A percentile compares a stretch with the other conserved stretches of the same genome.
Evolutionary conservation across 53 echinoderm and acorn worm species (phyloP).

Genomic region (Arbacia lixula): DNA sequence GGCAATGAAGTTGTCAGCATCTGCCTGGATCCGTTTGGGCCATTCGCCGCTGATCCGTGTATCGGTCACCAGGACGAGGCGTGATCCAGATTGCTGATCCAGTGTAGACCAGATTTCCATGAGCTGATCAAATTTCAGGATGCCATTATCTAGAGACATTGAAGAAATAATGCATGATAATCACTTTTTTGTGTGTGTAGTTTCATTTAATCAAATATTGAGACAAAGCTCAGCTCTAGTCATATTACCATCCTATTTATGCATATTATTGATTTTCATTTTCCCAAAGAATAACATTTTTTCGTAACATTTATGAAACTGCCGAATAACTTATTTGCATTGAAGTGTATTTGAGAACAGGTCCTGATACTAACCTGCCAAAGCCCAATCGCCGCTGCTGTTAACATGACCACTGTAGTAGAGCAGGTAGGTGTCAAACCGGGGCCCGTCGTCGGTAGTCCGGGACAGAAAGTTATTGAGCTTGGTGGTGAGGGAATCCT

Average conservation of each 20-base stretch:
- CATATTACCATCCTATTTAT: too few species aligned
- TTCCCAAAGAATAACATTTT: too few species aligned
- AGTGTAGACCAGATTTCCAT: conserved; percentile 82
- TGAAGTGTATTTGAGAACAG: too few species aligned
- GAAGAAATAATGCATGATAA: too few species aligned
- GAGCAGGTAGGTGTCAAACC: conserved; percentile 89
- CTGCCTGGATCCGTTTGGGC: conserved; percentile 70
- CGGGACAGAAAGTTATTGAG: conserved; percentile 75
- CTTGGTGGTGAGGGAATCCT: conserved; percentile 76
- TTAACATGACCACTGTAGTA: conserved; percentile 98
- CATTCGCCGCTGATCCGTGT: conserved; percentile 68
- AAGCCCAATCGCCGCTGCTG: conserved; percentile 90
- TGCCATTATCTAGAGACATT: conserved; percentile 61
- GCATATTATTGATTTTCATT: too few species aligned
- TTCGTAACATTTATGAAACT: too few species aligned
- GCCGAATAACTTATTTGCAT: too few species aligned
- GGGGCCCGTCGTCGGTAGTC: conserved; percentile 71
- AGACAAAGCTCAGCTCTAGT: too few species aligned
- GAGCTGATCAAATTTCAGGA: conserved; percentile 82
- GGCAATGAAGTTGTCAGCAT: conserved; percentile 74
- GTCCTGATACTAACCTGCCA: conserved; percentile 84
- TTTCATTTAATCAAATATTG: too few species aligned
- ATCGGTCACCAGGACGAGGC: conserved; percentile 79
- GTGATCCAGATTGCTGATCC: conserved; percentile 73
- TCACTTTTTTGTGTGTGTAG: too few species aligned